Conservation (phyloP, 2,797 vertebrate genomes). For the Bryconaethiops microstoma region DNA sequence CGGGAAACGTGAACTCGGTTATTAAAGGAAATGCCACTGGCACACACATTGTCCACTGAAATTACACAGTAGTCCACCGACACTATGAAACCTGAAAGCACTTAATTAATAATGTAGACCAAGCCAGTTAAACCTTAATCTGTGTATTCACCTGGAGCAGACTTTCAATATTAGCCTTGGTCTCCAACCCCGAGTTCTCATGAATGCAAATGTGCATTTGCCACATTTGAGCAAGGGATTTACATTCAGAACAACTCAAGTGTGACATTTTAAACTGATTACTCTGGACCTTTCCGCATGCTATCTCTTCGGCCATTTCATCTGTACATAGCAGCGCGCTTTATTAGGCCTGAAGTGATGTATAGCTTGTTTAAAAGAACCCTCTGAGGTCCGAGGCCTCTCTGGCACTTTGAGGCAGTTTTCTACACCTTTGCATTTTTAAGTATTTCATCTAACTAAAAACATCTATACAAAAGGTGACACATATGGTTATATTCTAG, state of each 20-base stretch:
- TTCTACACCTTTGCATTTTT: too few species aligned
- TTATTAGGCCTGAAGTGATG: slow-evolving; percentile 2
- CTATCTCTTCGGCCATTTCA: slow-evolving; percentile 11
- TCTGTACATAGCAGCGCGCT: slow-evolving; percentile 2
- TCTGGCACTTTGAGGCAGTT: too few species aligned
- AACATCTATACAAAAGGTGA: too few species aligned
- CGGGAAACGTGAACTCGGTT: not conserved
- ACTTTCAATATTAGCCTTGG: slow-evolving; percentile 23
- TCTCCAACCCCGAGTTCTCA: not conserved
- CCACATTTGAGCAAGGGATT: slow-evolving; percentile 16
- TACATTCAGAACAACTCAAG: slow-evolving; percentile 21
- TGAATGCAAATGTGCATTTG: slow-evolving; percentile 23
- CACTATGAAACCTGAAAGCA: not conserved
- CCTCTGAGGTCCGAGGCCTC: too few species aligned
- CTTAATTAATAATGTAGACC: slow-evolving; percentile 24
- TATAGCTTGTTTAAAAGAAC: slow-evolving; percentile 37
- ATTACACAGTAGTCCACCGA: slow-evolving; percentile 7
- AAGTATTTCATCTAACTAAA: too few species aligned
- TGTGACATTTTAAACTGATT: slow-evolving; percentile 30
- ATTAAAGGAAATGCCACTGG: not conserved
- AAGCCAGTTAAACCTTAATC: slow-evolving; percentile 3
- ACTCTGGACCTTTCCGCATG: slow-evolving; percentile 18
- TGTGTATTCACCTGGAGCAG: slow-evolving; percentile 8
- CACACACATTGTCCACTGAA: not conserved
- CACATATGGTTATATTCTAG: too few species aligned